These are phyloP conservation scores for Drosophila tsacasi DNA, from an alignment of 1,140 invertebrate genomes.

Conservation along the genomic window DNA sequence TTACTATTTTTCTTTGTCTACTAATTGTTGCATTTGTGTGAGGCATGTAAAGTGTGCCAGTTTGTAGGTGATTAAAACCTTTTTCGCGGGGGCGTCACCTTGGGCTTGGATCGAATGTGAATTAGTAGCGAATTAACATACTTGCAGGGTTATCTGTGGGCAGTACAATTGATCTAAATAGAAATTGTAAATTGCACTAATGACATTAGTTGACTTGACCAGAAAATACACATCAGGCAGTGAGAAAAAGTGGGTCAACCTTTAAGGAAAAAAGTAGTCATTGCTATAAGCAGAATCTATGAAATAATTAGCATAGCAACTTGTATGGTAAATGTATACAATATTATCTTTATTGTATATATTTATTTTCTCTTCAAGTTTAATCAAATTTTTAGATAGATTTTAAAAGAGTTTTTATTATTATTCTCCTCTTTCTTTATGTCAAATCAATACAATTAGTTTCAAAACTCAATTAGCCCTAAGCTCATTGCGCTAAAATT, in stretches of 20 bases:
- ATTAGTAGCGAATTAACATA: constrained; percentile 43
- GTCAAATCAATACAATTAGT: constrained; percentile 58
- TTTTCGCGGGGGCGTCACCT: constrained; percentile 38
- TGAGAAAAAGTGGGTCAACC: constrained; percentile 30
- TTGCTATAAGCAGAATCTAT: too few species aligned
- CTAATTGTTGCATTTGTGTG: background rate
- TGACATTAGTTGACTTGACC: constrained; percentile 28
- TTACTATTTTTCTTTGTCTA: constrained; percentile 2
- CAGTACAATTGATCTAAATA: constrained; percentile 27
- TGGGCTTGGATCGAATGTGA: constrained; percentile 34
- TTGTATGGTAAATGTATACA: background rate
- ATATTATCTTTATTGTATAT: background rate
- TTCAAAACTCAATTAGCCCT: constrained; percentile 75
- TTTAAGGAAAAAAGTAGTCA: background rate
- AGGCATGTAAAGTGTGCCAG: constrained; percentile 33
- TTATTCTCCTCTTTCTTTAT: constrained; percentile 28
- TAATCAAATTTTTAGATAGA: background rate
- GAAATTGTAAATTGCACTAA: constrained; percentile 32
- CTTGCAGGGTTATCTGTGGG: constrained; percentile 43
- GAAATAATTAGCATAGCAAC: background rate
- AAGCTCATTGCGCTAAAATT: constrained; percentile 61
- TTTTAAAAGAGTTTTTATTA: background rate
- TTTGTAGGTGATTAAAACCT: constrained; percentile 31
- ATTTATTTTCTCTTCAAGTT: background rate
- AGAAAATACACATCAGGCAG: constrained; percentile 9